Conservation (phyloP, 2,113 vertebrate species). For the Marcusenius ussheri region DNA sequence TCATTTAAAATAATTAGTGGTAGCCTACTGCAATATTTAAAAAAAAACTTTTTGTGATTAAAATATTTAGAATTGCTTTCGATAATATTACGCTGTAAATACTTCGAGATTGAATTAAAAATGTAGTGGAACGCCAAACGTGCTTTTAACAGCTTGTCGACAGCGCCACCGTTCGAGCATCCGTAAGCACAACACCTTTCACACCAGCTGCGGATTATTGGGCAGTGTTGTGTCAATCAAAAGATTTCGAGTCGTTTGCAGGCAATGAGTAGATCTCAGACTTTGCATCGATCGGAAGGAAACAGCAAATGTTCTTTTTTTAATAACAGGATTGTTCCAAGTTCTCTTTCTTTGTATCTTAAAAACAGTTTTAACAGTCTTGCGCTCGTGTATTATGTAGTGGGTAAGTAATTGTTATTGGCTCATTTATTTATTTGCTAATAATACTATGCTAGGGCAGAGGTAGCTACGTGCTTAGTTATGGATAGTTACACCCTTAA, state of each 20-base stretch:
- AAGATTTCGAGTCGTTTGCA: background rate
- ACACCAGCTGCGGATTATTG: background rate
- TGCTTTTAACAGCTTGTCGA: background rate
- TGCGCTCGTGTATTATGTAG: background rate
- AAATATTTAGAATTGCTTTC: background rate
- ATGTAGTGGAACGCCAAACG: background rate
- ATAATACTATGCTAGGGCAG: background rate
- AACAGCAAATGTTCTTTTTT: background rate
- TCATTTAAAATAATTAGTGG: background rate
- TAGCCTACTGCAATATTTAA: background rate
- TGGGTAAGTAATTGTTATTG: background rate
- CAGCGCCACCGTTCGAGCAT: background rate
- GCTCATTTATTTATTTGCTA: background rate
- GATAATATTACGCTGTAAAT: background rate
- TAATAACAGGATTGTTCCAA: background rate
- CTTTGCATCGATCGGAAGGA: background rate
- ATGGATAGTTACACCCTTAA: background rate
- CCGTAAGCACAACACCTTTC: background rate
- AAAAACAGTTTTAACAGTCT: background rate
- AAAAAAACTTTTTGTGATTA: background rate
- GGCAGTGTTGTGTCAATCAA: background rate
- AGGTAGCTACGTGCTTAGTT: background rate
- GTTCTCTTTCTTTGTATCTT: background rate
- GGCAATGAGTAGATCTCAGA: background rate
- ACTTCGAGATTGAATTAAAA: background rate